Evolutionary conservation across 92 coral and sea anemone genomes (phyloP), one percentile per base, ranked within the genome.

Genomic region (Scolanthus callimorphus): DNA sequence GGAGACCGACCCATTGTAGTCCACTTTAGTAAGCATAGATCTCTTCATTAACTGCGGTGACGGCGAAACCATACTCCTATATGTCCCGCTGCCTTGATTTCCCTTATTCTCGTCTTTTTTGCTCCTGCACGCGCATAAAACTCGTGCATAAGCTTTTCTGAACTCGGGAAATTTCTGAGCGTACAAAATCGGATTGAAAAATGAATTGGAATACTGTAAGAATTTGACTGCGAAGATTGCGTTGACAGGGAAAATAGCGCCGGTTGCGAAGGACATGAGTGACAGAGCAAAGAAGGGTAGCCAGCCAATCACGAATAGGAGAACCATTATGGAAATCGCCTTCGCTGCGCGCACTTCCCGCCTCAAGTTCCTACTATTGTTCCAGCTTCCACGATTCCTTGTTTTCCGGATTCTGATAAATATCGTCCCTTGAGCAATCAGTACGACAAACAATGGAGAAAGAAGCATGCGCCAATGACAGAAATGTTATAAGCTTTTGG

Each of bases 231-330:
- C 84, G 34, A 78, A 54, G 24, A 78, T 61, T 0, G 67, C 78
- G 28, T 78, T 39, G 29, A 37, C 21, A 0, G 68, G 38, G 41
- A 26, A 62, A 20, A 41, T 43, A 17, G 60, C 70, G 13, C 46
- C 38, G 23, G 31, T 61, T 48, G 68, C 56, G 44, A 31, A 51
- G 37, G 59, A 59, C 22, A 76, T 22, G n/a, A 85, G 50, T 0
- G 86, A 65, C 0, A 79, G 66, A 0, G 79, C 56, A 31, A 85
- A 85, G 69, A 85, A 85, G 2, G 91, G 91, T 20, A 85, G 51
- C 91, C 91, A 85, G 11, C 86, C 91, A 22, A 85, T 53, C 39
- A 85, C 58, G 27, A 85, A 79, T 43, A 85, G 49, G 15, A 81
- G 31, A 17, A 69, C 71, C 91, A 85, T 85, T 20, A 79, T 74